phyloP scores from a whole-genome alignment of 1,140 invertebrate species.

The Paraescarpia echinospica region DNA sequence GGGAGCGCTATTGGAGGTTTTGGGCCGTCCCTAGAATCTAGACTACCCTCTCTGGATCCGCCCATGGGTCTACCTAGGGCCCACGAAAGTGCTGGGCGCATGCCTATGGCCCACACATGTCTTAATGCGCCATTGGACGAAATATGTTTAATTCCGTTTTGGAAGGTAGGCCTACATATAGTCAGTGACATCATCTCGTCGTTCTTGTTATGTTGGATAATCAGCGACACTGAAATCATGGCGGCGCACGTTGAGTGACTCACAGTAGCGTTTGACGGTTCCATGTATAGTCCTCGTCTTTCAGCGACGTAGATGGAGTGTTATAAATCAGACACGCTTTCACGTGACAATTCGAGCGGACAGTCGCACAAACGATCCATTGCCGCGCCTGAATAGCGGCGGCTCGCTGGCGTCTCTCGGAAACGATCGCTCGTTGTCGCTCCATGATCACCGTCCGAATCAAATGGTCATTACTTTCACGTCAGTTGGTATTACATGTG shows the following conservation, averaged over 20 bases:
- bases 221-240: background rate
- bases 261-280: background rate
- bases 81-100: too few relatives aligned
- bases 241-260: too few relatives aligned
- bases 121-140: too few relatives aligned
- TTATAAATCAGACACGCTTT: background rate
- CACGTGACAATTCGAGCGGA: background rate
- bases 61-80: too few relatives aligned
- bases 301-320: background rate
- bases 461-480: background rate
- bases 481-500: background rate
- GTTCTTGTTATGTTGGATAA: background rate
- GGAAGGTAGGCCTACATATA: background rate
- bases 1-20: too few relatives aligned
- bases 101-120: too few relatives aligned
- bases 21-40: too few relatives aligned
- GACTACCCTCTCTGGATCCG: too few relatives aligned
- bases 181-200: background rate
- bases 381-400: background rate
- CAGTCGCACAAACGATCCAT: background rate
- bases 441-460: background rate
- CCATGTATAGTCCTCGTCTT: background rate
- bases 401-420: background rate
- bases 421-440: background rate
- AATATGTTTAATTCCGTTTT: background rate